Percentiles rank a stretch among this genome's conserved stretches.
Conservation (phyloP, 2,113 vertebrate genomes). For the Papio anubis region DNA sequence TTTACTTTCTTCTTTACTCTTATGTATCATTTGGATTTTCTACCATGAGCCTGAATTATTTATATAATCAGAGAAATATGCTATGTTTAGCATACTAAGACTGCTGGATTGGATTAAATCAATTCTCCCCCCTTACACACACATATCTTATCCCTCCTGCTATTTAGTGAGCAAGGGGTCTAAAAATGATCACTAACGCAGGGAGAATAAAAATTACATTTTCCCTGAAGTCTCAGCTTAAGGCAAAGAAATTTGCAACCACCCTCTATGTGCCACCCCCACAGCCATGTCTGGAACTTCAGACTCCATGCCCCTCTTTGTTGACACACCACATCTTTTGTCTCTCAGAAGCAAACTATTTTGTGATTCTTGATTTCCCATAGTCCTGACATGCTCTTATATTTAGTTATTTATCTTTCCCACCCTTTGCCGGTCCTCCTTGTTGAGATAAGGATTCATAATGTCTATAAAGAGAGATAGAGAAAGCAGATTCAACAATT, state of each 20-base stretch:
- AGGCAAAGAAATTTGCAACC: background rate
- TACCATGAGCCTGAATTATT: background rate
- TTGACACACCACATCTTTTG: background rate
- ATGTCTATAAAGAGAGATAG: background rate
- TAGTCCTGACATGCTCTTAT: background rate
- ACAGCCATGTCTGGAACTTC: background rate
- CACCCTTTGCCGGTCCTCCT: background rate
- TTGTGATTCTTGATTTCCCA: background rate
- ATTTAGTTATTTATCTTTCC: slow-evolving; percentile 51
- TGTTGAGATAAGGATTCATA: slow-evolving; percentile 21
- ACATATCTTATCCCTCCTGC: background rate
- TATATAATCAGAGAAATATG: background rate
- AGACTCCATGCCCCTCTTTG: background rate
- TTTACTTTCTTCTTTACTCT: slow-evolving; percentile 2
- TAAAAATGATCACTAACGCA: background rate
- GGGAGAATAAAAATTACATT: background rate
- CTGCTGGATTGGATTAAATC: background rate
- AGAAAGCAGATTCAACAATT: background rate
- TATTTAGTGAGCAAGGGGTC: background rate
- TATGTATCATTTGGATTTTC: background rate
- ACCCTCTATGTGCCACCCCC: background rate
- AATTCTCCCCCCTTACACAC: background rate
- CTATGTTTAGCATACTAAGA: background rate
- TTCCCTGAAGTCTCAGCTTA: background rate
- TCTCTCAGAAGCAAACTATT: background rate